phyloP scores from a whole-genome alignment of 2,888 invertebrate genomes.

The Boloria euphrosyne region DNA sequence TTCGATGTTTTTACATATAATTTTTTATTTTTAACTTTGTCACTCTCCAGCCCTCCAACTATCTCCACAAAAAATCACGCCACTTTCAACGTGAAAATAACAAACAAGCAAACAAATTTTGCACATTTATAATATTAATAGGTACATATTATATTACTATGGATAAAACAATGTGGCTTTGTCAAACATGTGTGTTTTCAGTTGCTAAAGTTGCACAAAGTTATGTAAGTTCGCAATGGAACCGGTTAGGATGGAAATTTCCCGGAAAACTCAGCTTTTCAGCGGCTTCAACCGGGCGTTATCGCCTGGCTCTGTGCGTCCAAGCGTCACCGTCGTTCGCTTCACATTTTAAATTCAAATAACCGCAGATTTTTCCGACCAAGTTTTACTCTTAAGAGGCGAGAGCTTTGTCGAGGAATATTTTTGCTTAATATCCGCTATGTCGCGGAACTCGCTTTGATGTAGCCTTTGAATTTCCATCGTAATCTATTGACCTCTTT shows the following conservation, averaged over 20 bases:
- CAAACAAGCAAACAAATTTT: too few relatives aligned
- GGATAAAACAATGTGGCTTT: constrained; percentile 3
- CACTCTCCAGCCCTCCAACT: too few relatives aligned
- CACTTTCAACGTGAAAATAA: too few relatives aligned
- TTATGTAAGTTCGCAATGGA: constrained; percentile 48
- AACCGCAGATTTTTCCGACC: constrained; percentile 52
- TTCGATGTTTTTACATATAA: too few relatives aligned
- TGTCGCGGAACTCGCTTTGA: constrained; percentile 47
- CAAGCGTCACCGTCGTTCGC: constrained; percentile 48
- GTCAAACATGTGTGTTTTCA: constrained; percentile 18
- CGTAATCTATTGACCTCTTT: constrained; percentile 32
- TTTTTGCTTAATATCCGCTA: constrained; percentile 53
- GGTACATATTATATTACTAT: too few relatives aligned
- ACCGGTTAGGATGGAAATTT: constrained; percentile 52
- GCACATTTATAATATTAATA: too few relatives aligned
- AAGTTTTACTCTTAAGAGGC: constrained; percentile 46
- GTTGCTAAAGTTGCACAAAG: constrained; percentile 17
- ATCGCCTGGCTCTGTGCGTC: constrained; percentile 50
- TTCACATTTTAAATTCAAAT: constrained; percentile 66
- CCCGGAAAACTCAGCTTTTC: constrained; percentile 51
- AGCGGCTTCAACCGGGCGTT: constrained; percentile 54
- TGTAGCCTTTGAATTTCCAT: constrained; percentile 35
- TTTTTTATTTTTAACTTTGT: too few relatives aligned
- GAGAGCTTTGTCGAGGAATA: constrained; percentile 51
- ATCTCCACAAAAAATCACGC: too few relatives aligned